Percentiles rank a stretch among this genome's conserved stretches.
Evolutionary conservation across 2,113 vertebrate species (phyloP).

Genomic region (Tapirus terrestris): DNA sequence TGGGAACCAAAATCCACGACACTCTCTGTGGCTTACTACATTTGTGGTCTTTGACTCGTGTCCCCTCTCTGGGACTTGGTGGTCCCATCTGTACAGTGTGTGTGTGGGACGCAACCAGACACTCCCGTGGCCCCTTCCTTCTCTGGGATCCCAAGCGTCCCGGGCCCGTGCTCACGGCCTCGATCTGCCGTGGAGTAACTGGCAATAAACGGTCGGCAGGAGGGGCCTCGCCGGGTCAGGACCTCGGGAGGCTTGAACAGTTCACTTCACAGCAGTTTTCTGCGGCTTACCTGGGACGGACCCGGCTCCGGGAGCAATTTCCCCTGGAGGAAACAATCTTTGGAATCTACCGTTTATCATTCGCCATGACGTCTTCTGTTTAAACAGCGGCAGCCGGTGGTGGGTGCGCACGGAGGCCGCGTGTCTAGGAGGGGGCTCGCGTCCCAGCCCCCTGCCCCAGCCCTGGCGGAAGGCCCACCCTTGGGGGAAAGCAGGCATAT

Average conservation of each 20-base stretch:
- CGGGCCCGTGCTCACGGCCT: neutral
- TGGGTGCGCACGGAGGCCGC: neutral
- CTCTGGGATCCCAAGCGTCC: neutral
- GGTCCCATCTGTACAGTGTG: neutral
- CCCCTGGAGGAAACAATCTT: neutral
- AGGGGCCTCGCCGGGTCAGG: neutral
- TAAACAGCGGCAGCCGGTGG: neutral
- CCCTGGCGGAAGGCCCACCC: neutral
- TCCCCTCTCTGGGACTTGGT: neutral
- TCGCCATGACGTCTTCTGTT: conserved; percentile 30
- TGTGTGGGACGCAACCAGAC: rapidly evolving
- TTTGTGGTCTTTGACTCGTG: neutral
- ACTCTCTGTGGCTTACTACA: rapidly evolving
- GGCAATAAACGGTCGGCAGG: neutral
- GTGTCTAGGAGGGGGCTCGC: neutral
- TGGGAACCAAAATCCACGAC: rapidly evolving
- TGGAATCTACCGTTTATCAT: neutral
- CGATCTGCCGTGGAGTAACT: rapidly evolving
- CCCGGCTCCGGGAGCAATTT: neutral
- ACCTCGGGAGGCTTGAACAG: neutral
- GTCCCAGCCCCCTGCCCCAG: neutral
- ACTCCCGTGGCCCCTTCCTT: rapidly evolving
- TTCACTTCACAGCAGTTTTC: neutral
- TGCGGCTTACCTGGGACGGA: neutral
- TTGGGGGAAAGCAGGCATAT: conserved; percentile 49